Evolutionary conservation across 2,888 invertebrate species (phyloP), one percentile per base, ranked within the genome.

Genomic region (Caenorhabditis zanzibari): DNA sequence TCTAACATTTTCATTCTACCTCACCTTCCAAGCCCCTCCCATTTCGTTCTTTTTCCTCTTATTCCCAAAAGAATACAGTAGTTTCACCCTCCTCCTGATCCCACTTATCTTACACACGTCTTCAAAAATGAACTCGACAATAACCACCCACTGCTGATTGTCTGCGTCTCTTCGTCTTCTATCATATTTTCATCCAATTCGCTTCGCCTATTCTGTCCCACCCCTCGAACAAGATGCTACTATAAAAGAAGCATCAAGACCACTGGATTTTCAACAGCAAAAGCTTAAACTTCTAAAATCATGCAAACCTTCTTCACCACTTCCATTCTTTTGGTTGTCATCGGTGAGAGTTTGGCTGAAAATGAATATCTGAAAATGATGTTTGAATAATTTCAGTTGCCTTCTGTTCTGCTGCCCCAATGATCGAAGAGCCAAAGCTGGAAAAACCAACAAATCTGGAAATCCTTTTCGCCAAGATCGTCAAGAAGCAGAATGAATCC

Each of bases 401-500:
- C 28, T 56, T 71, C 64, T 79, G 61, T 32, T 41, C 54, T 14
- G 64, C 72, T 28, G 82, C 82, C 19, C 82, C 82, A 59, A 73
- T 72, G 66, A 77, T 82, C n/a, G 66, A 58, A 35, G 82, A 77
- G 32, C 73, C 82, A 44, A 58, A 32, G 35, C 44, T 82, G 16
- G 82, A 68, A 52, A 72, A 82, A 22, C 68, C 82, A 26, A 74
- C 58, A 22, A 81, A 76, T 49, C 72, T 84, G 9, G 84, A 84
- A 41, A 61, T 66, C 44, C 72, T 88, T n/a, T 88, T 81, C 72
- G 72, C 85, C 14, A 82, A 82, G 22, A 56, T 88, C 14, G 47
- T 83, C 47, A 82, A 85, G 61, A 86, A 86, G 73, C 82, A 88
- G 52, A 76, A 81, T 14, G 79, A 82, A 22, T 64, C 85, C 6